A percentile compares a stretch with the other conserved stretches of the same genome.
Evolutionary conservation across 2,113 vertebrate genomes (phyloP).

Genomic region (Prunella himalayana): DNA sequence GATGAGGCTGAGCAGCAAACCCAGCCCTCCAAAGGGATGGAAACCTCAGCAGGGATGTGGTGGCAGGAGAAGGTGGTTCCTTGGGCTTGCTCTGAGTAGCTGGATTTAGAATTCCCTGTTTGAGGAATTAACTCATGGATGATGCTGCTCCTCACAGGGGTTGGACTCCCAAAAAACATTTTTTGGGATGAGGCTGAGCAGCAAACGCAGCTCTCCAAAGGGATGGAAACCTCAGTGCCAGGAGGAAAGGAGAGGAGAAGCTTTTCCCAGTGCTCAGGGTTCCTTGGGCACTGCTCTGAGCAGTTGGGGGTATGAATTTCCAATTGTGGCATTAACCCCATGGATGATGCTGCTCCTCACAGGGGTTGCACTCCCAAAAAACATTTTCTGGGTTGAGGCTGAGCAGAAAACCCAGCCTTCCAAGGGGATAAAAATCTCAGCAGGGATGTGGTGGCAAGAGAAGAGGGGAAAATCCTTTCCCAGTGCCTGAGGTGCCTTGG

Average conservation of each 20-base stretch:
- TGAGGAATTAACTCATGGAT: neutral
- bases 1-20: neutral
- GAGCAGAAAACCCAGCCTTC: neutral
- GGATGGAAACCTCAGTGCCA: neutral
- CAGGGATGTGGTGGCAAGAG: neutral
- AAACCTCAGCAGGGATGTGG: neutral
- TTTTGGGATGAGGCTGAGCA: neutral
- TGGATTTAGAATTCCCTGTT: neutral
- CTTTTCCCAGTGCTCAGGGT: neutral
- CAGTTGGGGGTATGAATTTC: no score
- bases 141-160: accelerated
- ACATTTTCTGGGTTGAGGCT: accelerated
- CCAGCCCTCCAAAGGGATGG: neutral
- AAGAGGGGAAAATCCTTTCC: neutral
- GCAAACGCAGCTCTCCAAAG: neutral
- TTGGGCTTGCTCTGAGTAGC: neutral
- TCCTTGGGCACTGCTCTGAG: neutral
- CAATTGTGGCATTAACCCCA: neutral
- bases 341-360: neutral
- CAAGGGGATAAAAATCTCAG: neutral
- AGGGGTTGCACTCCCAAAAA: neutral
- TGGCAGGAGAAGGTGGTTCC: neutral
- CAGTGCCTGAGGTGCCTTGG: neutral
- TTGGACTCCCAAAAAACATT: neutral
- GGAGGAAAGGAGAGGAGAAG: neutral